Conservation (phyloP, 1,140 invertebrate species). For the Brachionus calyciflorus region DNA sequence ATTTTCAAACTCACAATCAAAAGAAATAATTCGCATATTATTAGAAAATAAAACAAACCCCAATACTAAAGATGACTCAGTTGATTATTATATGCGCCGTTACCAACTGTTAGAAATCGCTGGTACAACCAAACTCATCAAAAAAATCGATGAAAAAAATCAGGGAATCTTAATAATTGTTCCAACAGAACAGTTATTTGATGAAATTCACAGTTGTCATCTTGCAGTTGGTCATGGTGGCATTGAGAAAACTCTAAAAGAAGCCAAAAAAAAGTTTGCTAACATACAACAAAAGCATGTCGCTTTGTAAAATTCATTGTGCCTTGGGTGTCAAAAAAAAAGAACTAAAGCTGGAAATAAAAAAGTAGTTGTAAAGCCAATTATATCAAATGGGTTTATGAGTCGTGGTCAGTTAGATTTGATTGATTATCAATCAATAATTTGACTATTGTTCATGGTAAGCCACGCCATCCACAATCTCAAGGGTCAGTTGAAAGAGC, state of each 20-base stretch:
- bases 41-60: neutral
- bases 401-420: slow-evolving; percentile 48
- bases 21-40: neutral
- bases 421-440: slow-evolving; percentile 49
- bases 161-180: neutral
- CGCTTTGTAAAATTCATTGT: slow-evolving; percentile 48
- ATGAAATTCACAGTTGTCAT: neutral
- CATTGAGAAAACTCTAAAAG: neutral
- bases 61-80: neutral
- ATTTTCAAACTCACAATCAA: too few species aligned
- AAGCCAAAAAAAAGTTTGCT: neutral
- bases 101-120: slow-evolving; percentile 16
- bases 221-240: neutral
- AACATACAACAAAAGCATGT: slow-evolving; percentile 44
- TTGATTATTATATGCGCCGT: neutral
- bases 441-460: too few species aligned
- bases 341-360: neutral
- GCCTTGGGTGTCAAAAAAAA: slow-evolving; percentile 37
- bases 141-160: neutral
- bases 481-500: too few species aligned
- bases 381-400: slow-evolving; percentile 43
- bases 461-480: too few species aligned
- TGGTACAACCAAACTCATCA: neutral
- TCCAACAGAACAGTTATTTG: neutral
- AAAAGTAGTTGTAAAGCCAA: slow-evolving; percentile 45